Percentiles rank a stretch among this genome's conserved stretches.
Conservation (phyloP, 2,888 invertebrate genomes). For the Aleiodes alternator region DNA sequence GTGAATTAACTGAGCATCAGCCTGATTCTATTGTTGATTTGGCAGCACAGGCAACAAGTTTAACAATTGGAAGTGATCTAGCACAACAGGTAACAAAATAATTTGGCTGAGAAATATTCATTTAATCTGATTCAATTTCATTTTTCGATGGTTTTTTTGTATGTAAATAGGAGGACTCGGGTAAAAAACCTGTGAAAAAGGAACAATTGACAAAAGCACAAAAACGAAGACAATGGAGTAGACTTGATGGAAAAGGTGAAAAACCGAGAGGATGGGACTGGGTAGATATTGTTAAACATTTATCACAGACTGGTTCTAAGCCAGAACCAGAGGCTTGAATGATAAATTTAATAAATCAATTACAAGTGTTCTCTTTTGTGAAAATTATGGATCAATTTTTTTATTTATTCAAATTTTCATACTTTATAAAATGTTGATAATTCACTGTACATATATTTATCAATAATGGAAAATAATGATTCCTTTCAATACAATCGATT, state of each 20-base stretch:
- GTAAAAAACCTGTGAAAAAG: slow-evolving; percentile 82
- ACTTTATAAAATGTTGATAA: slow-evolving; percentile 67
- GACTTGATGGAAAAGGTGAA: slow-evolving; percentile 89
- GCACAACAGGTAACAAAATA: slow-evolving; percentile 70
- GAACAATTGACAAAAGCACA: slow-evolving; percentile 94
- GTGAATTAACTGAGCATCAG: slow-evolving; percentile 84
- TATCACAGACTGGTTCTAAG: slow-evolving; percentile 86
- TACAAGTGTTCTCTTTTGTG: slow-evolving; percentile 48
- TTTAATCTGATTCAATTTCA: slow-evolving; percentile 10
- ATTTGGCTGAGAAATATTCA: not conserved
- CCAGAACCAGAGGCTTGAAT: slow-evolving; percentile 71
- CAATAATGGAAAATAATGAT: slow-evolving; percentile 48
- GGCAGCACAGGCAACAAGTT: slow-evolving; percentile 77
- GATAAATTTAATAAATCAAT: slow-evolving; percentile 45
- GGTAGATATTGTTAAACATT: slow-evolving; percentile 97
- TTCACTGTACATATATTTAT: slow-evolving; percentile 53
- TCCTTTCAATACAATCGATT: slow-evolving; percentile 18
- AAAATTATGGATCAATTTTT: slow-evolving; percentile 49
- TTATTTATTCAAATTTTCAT: slow-evolving; percentile 65
- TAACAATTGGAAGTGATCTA: slow-evolving; percentile 76
- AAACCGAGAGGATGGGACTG: slow-evolving; percentile 94
- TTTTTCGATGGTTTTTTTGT: not conserved
- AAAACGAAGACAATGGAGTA: slow-evolving; percentile 92
- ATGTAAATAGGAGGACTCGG: slow-evolving; percentile 68
- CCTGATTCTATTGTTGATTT: slow-evolving; percentile 78